Conservation (phyloP, 2,113 vertebrate genomes). For the Antechinus stuartii region DNA sequence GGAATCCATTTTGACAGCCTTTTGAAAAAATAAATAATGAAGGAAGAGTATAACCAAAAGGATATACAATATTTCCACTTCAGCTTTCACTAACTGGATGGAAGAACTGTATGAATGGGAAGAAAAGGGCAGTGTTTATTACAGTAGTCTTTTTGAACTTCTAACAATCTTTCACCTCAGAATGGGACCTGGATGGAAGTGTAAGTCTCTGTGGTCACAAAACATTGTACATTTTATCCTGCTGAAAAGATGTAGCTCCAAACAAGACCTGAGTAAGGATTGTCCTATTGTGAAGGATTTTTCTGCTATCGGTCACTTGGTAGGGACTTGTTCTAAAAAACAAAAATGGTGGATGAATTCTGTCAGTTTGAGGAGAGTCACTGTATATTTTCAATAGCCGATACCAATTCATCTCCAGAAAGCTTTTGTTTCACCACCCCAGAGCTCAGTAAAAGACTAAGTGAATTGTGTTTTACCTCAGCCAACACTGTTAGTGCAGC, state of each 20-base stretch:
- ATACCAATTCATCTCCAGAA: slow-evolving; percentile 65
- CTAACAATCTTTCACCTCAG: neutral
- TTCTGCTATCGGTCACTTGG: slow-evolving; percentile 60
- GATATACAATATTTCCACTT: neutral
- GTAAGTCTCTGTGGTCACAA: slow-evolving; percentile 36
- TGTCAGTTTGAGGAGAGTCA: slow-evolving; percentile 59
- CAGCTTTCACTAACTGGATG: neutral
- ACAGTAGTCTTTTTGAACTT: neutral
- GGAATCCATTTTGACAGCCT: neutral
- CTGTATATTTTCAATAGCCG: slow-evolving; percentile 60
- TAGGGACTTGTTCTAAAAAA: slow-evolving; percentile 63
- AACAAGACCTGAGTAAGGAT: slow-evolving; percentile 52
- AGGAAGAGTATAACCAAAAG: neutral
- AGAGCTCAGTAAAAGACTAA: slow-evolving; percentile 60
- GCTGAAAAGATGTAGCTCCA: slow-evolving; percentile 61
- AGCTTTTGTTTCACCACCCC: slow-evolving; percentile 53
- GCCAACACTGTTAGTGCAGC: slow-evolving; percentile 44
- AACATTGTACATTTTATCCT: slow-evolving; percentile 25
- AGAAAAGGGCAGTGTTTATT: neutral
- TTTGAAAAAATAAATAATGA: neutral
- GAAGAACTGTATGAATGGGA: neutral
- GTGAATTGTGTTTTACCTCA: slow-evolving; percentile 59
- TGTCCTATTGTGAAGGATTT: slow-evolving; percentile 67
- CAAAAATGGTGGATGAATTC: slow-evolving; percentile 66
- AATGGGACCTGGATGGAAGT: neutral